phyloP scores from a whole-genome alignment of 2,797 vertebrate species.

The Melopsittacus undulatus region DNA sequence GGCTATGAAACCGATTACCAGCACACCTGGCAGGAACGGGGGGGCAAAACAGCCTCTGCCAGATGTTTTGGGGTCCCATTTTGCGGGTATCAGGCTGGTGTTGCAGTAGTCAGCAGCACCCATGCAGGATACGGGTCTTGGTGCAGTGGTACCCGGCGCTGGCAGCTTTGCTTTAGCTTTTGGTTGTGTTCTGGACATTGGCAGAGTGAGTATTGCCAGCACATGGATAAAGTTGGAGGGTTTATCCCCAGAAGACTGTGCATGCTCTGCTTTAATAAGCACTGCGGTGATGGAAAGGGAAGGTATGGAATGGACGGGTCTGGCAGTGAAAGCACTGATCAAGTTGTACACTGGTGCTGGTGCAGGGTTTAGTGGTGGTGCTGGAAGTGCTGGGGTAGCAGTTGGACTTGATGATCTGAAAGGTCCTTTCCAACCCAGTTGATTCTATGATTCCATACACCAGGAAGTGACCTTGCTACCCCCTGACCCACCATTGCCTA shows the following conservation, averaged over 20 bases:
- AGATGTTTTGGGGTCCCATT: neutral
- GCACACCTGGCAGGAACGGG: neutral
- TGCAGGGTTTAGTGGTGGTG: neutral
- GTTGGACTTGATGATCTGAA: neutral
- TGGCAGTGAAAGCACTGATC: rapidly evolving
- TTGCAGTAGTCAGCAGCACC: neutral
- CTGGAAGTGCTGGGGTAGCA: neutral
- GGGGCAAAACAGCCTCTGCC: neutral
- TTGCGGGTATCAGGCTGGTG: rapidly evolving
- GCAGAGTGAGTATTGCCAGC: rapidly evolving
- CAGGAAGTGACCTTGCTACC: neutral
- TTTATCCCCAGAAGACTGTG: neutral
- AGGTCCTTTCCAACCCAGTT: neutral
- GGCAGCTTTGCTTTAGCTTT: neutral
- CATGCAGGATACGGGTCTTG: rapidly evolving
- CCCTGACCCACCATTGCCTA: rapidly evolving
- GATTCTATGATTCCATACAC: neutral
- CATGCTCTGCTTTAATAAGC: neutral
- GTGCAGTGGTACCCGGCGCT: neutral
- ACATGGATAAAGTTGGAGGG: rapidly evolving
- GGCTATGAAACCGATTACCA: neutral
- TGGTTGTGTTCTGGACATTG: rapidly evolving
- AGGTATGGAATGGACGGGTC: rapidly evolving
- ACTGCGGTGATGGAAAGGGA: rapidly evolving
- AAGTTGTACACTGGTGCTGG: neutral